Evolutionary conservation across 1,140 invertebrate genomes (phyloP).

Genomic region (Panagrolaimus sp.): DNA sequence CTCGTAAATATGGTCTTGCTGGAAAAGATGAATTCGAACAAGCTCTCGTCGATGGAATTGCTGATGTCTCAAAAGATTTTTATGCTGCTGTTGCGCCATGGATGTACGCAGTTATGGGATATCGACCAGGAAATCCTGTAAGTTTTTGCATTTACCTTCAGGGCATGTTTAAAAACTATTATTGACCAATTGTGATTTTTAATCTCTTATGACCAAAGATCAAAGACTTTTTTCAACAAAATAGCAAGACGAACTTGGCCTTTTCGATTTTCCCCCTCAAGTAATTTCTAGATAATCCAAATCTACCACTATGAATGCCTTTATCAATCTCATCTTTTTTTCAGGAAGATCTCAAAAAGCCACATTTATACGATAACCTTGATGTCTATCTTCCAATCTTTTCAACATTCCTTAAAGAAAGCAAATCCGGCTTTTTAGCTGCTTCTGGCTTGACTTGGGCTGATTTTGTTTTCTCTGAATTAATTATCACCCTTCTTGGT

Average conservation of each 20-base stretch:
- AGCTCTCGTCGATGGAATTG: background rate
- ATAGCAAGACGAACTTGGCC: too few relatives aligned
- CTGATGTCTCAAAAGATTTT: slow-evolving; percentile 9
- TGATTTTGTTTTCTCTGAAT: slow-evolving; percentile 15
- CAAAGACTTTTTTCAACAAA: too few relatives aligned
- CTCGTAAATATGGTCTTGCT: background rate
- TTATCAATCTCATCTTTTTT: background rate
- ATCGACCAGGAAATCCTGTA: background rate
- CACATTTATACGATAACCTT: background rate
- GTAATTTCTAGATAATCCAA: too few relatives aligned
- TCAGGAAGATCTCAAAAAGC: background rate
- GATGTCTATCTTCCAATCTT: slow-evolving; percentile 11
- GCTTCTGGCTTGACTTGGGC: slow-evolving; percentile 3
- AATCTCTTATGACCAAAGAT: too few relatives aligned
- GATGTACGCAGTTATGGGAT: background rate
- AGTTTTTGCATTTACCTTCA: too few relatives aligned
- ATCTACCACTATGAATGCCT: too few relatives aligned
- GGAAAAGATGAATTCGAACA: slow-evolving; percentile 12
- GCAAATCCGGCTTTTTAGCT: background rate
- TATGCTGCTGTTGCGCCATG: slow-evolving; percentile 1
- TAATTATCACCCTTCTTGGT: background rate
- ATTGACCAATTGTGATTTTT: too few relatives aligned
- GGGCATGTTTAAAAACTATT: too few relatives aligned
- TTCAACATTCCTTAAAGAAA: background rate
- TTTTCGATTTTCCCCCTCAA: too few relatives aligned